These are phyloP conservation scores for Polypedilum pembai DNA, from an alignment of 1,140 invertebrate species.

Conservation along the genomic window DNA sequence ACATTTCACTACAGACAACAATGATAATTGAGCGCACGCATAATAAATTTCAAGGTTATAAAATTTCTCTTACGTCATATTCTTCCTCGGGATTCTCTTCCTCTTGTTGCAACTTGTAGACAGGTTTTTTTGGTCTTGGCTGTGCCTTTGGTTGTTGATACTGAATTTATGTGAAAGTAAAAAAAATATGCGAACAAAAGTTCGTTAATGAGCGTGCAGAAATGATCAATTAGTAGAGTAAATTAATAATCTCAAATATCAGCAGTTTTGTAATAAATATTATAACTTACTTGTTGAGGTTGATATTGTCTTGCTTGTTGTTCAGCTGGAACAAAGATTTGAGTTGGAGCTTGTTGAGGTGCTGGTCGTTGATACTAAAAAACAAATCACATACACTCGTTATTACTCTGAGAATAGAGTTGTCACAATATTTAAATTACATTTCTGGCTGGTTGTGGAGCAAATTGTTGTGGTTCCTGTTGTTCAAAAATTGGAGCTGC, in stretches of 20 bases:
- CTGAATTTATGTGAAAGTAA: not conserved
- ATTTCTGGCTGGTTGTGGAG: not conserved
- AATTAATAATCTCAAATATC: too few species aligned
- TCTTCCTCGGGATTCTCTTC: slow-evolving; percentile 21
- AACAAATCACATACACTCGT: not conserved
- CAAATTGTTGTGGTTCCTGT: not conserved
- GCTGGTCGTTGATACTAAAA: slow-evolving; percentile 3
- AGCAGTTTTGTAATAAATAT: too few species aligned
- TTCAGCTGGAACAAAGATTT: slow-evolving; percentile 3
- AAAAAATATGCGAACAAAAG: too few species aligned
- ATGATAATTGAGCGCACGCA: not conserved
- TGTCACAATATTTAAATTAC: slow-evolving; percentile 1
- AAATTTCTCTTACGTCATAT: not conserved
- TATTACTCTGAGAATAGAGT: not conserved
- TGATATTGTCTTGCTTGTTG: slow-evolving; percentile 22
- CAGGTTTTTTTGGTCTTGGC: not conserved
- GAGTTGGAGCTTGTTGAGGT: not conserved
- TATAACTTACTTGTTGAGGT: slow-evolving; percentile 10
- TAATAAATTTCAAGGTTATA: slow-evolving; percentile 20
- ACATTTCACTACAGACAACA: too few species aligned
- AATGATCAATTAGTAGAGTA: too few species aligned
- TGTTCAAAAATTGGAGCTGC: slow-evolving; percentile 29
- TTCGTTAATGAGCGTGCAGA: too few species aligned
- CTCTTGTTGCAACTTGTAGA: not conserved
- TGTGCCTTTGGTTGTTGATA: slow-evolving; percentile 16